Percentiles rank a stretch among this genome's conserved stretches.
Conservation (phyloP, 2,888 invertebrate genomes). For the Escarpia spicata region DNA sequence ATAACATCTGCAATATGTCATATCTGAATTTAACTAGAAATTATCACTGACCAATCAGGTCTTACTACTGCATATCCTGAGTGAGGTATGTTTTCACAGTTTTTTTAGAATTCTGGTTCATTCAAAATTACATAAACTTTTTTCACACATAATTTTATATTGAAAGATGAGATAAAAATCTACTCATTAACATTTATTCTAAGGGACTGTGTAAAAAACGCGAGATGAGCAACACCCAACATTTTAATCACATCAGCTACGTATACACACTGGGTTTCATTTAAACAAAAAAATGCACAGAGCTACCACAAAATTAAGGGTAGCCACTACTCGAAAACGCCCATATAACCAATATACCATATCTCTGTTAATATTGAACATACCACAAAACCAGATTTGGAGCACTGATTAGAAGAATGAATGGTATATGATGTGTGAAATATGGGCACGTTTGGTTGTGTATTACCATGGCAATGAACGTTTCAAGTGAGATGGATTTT, state of each 20-base stretch:
- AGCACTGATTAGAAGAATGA: no score
- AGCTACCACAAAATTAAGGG: neutral
- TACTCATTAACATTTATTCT: neutral
- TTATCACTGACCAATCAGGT: neutral
- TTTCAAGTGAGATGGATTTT: no score
- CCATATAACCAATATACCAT: no score
- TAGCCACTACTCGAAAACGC: no score
- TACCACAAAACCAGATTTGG: no score
- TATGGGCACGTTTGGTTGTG: no score
- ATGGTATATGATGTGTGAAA: no score
- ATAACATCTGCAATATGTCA: neutral
- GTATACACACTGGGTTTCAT: neutral
- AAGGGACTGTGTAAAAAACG: no score
- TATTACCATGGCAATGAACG: no score
- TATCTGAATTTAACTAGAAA: neutral
- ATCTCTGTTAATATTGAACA: no score
- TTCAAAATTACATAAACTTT: neutral
- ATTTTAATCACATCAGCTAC: neutral
- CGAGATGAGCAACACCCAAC: neutral
- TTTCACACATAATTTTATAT: neutral
- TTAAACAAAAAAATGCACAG: neutral
- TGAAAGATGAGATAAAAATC: neutral
- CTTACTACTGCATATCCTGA: neutral
- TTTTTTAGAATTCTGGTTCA: neutral
- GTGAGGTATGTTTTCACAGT: neutral